Evolutionary conservation across 2,113 vertebrate genomes (phyloP).

Genomic region (Neotragus pygmaeus): DNA sequence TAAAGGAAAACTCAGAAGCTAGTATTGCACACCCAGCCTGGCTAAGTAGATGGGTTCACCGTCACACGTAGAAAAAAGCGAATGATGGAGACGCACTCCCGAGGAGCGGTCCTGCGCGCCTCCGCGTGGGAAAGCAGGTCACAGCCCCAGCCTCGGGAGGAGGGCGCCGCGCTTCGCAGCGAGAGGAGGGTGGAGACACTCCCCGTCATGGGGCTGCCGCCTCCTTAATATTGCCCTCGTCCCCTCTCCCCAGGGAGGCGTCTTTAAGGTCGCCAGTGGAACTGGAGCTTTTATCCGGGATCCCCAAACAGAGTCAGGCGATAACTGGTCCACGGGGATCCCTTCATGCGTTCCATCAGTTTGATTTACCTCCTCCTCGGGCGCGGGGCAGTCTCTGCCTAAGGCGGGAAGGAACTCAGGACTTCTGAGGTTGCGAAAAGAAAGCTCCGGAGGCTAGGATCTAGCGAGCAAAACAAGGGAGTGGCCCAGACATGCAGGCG

Average conservation of each 20-base stretch:
- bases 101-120: fast-evolving
- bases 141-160: neutral
- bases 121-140: neutral
- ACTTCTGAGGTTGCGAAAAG: neutral
- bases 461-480: neutral
- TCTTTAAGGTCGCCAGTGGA: neutral
- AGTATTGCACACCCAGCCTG: neutral
- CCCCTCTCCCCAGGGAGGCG: neutral
- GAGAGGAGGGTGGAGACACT: constrained; percentile 3
- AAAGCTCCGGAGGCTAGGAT: neutral
- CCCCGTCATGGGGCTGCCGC: fast-evolving
- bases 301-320: neutral
- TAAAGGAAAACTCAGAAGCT: neutral
- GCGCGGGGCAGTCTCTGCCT: neutral
- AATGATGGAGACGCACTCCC: fast-evolving
- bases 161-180: neutral
- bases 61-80: neutral
- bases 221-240: neutral
- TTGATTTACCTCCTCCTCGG: fast-evolving
- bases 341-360: fast-evolving
- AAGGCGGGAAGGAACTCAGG: constrained; percentile 37
- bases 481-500: fast-evolving
- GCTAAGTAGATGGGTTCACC: neutral
- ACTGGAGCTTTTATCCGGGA: neutral
- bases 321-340: fast-evolving